A percentile compares a stretch with the other conserved stretches of the same genome.
These are phyloP conservation scores for Alligator sinensis DNA, from an alignment of 2,113 vertebrate species.

Conservation along the genomic window DNA sequence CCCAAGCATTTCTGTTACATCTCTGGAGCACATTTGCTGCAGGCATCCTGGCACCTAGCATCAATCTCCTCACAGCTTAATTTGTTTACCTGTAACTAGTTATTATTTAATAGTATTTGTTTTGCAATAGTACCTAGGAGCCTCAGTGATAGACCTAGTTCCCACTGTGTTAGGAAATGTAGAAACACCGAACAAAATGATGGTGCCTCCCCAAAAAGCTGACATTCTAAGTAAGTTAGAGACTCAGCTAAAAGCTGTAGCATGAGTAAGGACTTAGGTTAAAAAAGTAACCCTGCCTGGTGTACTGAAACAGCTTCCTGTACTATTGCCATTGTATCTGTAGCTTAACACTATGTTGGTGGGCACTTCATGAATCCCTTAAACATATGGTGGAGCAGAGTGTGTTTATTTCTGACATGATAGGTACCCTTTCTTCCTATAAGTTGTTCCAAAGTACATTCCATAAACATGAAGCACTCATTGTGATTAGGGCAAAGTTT, in stretches of 20 bases:
- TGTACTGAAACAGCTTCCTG: background rate
- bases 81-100: no score
- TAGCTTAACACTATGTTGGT: background rate
- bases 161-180: background rate
- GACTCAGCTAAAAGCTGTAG: rapidly evolving
- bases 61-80: no score
- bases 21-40: no score
- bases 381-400: background rate
- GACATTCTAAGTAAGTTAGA: constrained; percentile 49
- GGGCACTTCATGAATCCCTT: background rate
- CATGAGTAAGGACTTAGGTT: background rate
- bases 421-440: background rate
- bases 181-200: background rate
- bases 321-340: background rate
- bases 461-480: background rate
- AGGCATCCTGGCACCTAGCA: no score
- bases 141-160: background rate
- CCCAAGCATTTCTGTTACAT: no score
- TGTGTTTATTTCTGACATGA: background rate
- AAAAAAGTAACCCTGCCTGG: background rate
- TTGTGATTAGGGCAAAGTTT: background rate
- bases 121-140: background rate
- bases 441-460: background rate
- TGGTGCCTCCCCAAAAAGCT: background rate
- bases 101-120: no score